Percentiles rank a stretch among this genome's conserved stretches.
These are phyloP conservation scores for Diaphora mendica DNA, from an alignment of 2,888 invertebrate species.

Conservation along the genomic window DNA sequence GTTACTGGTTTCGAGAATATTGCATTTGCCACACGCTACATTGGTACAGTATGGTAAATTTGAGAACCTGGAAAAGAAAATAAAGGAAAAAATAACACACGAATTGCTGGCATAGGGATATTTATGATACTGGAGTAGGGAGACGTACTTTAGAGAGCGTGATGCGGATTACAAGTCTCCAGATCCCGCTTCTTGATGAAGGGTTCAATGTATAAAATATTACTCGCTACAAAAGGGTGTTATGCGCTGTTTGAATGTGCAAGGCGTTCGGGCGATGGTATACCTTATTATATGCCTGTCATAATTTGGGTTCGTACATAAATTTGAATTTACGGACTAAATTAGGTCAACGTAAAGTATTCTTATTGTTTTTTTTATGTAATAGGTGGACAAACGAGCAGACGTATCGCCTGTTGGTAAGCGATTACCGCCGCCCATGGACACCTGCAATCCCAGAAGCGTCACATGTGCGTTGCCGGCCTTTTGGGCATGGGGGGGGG, in stretches of 20 bases:
- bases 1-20: too few relatives aligned
- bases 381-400: too few relatives aligned
- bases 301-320: conserved; percentile 31
- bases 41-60: conserved; percentile 6
- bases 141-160: conserved; percentile 11
- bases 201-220: conserved; percentile 49
- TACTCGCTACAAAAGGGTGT: conserved; percentile 33
- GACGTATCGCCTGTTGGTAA: too few relatives aligned
- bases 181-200: conserved; percentile 35
- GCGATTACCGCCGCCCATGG: too few relatives aligned
- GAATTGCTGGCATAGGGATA: conserved; percentile 11
- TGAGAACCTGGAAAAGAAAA: conserved; percentile 9
- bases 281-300: conserved; percentile 27
- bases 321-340: conserved; percentile 30
- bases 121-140: conserved; percentile 1
- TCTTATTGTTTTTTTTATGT: too few relatives aligned
- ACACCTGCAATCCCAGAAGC: too few relatives aligned
- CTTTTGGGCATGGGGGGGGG: too few relatives aligned
- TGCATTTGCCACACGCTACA: not conserved
- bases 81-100: conserved; percentile 11
- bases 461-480: too few relatives aligned
- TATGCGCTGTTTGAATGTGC: conserved; percentile 27
- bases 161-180: conserved; percentile 24
- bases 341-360: conserved; percentile 32
- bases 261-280: conserved; percentile 21